A percentile compares a stretch with the other conserved stretches of the same genome.
phyloP scores from a whole-genome alignment of 2,888 invertebrate species.

The Parnassius mnemosyne region DNA sequence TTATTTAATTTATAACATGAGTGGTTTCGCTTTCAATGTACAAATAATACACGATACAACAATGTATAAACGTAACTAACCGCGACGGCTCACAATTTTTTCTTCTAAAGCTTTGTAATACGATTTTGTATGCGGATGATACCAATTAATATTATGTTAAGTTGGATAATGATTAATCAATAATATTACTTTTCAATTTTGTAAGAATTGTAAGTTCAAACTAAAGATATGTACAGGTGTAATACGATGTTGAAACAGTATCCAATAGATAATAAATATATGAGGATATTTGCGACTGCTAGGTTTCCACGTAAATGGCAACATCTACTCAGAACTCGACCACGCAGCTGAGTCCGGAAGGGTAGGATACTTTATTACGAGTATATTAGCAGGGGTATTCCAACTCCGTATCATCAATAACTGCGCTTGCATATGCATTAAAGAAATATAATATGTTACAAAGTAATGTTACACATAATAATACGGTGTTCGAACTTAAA shows the following conservation, averaged over 20 bases:
- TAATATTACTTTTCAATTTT: no score
- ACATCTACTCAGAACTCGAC: constrained; percentile 50
- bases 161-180: no score
- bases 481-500: constrained; percentile 38
- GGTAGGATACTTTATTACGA: constrained; percentile 46
- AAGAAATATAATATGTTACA: constrained; percentile 22
- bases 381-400: constrained; percentile 29
- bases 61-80: no score
- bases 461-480: constrained; percentile 32
- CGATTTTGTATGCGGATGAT: no score
- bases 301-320: constrained; percentile 46
- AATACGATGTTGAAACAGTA: constrained; percentile 10
- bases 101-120: no score
- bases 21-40: no score
- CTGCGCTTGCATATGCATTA: constrained; percentile 2
- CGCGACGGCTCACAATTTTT: no score
- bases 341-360: constrained; percentile 57
- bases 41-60: no score
- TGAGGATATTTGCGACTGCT: constrained; percentile 37
- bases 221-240: constrained; percentile 8
- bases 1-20: no score
- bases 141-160: no score
- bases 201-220: not conserved
- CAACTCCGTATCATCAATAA: constrained; percentile 1
- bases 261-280: constrained; percentile 27